Percentiles rank a stretch among this genome's conserved stretches.
Evolutionary conservation across 2,113 vertebrate species (phyloP).

Genomic region (Apaloderma vittatum): DNA sequence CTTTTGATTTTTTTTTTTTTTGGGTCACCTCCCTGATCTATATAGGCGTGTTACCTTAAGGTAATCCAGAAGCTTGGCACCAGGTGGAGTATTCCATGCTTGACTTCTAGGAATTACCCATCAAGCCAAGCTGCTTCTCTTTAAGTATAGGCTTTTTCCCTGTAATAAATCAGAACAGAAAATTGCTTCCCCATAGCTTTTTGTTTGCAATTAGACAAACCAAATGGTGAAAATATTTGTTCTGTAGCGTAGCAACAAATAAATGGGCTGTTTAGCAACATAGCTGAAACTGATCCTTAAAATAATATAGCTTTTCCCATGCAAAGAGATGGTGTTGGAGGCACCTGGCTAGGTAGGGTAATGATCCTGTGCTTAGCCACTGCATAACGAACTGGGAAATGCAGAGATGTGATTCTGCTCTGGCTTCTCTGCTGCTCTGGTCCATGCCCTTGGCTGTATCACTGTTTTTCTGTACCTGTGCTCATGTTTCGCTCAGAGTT

Average conservation of each 20-base stretch:
- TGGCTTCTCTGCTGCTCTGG: background rate
- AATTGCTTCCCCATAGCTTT: background rate
- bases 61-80: background rate
- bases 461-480: background rate
- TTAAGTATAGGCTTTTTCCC: background rate
- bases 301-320: background rate
- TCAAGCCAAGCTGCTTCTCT: background rate
- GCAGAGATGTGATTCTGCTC: background rate
- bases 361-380: rapidly evolving
- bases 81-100: background rate
- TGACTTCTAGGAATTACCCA: conserved; percentile 18
- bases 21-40: background rate
- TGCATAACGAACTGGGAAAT: rapidly evolving
- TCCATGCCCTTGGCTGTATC: rapidly evolving
- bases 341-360: background rate
- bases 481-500: rapidly evolving
- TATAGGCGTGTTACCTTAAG: background rate
- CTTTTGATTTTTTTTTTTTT: background rate
- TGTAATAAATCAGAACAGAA: background rate
- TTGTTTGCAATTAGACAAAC: conserved; percentile 26
- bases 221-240: conserved; percentile 12
- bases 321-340: background rate
- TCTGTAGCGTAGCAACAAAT: background rate
- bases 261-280: background rate
- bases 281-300: background rate